A percentile compares a stretch with the other conserved stretches of the same genome.
Conservation (phyloP, 2,888 invertebrate genomes). For the Patella depressa region DNA sequence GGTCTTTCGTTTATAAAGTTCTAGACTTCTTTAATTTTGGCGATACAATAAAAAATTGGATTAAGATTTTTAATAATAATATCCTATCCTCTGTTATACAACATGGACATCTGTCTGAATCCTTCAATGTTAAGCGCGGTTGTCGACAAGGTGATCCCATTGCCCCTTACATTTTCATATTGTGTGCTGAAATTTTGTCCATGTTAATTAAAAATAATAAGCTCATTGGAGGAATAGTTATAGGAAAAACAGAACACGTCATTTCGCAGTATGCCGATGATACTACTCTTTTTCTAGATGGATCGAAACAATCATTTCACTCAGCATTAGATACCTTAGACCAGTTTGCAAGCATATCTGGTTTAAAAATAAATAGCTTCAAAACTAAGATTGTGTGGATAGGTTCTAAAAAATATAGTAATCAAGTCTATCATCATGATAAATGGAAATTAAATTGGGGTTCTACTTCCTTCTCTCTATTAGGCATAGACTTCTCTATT, state of each 20-base stretch:
- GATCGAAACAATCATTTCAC: neutral
- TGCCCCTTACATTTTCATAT: neutral
- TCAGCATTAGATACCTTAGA: neutral
- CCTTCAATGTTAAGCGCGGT: neutral
- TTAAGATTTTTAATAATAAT: neutral
- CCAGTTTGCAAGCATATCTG: neutral
- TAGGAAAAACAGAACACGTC: neutral
- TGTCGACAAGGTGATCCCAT: neutral
- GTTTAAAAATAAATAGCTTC: neutral
- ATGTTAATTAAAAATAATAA: neutral
- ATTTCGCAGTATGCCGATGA: conserved; percentile 3
- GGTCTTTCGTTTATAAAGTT: neutral
- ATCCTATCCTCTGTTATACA: neutral
- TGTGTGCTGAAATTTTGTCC: neutral
- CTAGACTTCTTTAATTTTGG: neutral
- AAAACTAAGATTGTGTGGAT: conserved; percentile 8
- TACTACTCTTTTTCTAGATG: neutral
- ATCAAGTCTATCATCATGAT: no score
- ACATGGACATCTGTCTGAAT: neutral
- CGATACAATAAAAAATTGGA: neutral
- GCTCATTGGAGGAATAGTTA: no score
- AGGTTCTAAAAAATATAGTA: neutral
- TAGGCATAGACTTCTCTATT: no score
- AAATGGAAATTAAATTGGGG: no score
- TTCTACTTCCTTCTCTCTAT: no score